A percentile compares a stretch with the other conserved stretches of the same genome.
phyloP scores from a whole-genome alignment of 2,113 vertebrate species.

The Lipotes vexillifer region DNA sequence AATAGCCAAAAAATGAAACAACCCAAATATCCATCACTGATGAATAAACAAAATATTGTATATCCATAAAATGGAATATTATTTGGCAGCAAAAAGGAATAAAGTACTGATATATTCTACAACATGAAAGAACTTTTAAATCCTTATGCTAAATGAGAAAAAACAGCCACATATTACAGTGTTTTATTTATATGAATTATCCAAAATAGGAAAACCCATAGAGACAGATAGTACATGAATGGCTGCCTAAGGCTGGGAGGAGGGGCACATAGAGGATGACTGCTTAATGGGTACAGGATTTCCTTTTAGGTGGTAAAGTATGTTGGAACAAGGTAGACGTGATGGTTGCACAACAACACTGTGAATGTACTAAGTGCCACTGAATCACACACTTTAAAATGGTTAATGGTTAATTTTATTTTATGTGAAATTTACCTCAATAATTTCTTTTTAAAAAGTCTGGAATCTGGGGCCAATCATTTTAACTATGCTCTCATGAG shows the following conservation, averaged over 20 bases:
- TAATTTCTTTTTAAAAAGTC: background rate
- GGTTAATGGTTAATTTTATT: background rate
- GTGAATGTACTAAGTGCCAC: background rate
- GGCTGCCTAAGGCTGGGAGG: background rate
- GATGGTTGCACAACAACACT: background rate
- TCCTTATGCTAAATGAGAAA: background rate
- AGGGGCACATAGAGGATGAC: background rate
- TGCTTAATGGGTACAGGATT: background rate
- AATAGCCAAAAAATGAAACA: background rate
- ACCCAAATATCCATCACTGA: background rate
- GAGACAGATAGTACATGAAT: background rate
- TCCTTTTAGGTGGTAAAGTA: background rate
- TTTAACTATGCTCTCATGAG: background rate
- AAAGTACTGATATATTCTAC: background rate
- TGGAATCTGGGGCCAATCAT: background rate
- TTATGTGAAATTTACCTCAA: background rate
- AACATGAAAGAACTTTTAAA: background rate
- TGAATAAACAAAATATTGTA: background rate
- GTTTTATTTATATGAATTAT: background rate
- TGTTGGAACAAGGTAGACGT: background rate
- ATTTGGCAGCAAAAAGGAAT: background rate
- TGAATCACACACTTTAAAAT: background rate
- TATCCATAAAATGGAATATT: background rate
- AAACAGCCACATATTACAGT: background rate
- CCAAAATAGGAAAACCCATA: background rate